phyloP scores from a whole-genome alignment of 2,888 invertebrate species.

The Cheilosia vulpina region DNA sequence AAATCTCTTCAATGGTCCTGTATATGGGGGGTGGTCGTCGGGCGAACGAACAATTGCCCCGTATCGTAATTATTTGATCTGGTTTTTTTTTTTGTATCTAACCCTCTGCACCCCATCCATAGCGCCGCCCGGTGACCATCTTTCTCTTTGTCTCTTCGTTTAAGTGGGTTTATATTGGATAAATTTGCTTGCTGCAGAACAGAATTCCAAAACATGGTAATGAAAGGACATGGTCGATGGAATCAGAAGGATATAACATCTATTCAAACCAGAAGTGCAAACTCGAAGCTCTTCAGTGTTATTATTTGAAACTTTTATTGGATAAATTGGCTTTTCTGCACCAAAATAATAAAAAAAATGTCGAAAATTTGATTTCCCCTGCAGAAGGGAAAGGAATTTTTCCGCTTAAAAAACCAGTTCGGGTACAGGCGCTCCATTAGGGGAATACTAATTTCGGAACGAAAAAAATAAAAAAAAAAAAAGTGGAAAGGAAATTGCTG shows the following conservation, averaged over 20 bases:
- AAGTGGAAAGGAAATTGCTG: background rate
- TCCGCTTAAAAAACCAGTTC: background rate
- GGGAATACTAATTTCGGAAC: background rate
- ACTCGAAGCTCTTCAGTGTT: slow-evolving; percentile 51
- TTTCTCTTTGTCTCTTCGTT: background rate
- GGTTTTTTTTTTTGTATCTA: slow-evolving; percentile 31
- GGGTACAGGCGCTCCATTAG: slow-evolving; percentile 19
- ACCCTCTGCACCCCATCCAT: background rate
- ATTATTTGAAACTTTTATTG: slow-evolving; percentile 59
- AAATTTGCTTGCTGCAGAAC: slow-evolving; percentile 30
- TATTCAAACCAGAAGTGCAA: slow-evolving; percentile 41
- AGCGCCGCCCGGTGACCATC: too few relatives aligned
- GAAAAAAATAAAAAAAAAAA: too few relatives aligned
- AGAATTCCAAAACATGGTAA: slow-evolving; percentile 35
- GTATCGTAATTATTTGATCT: slow-evolving; percentile 69
- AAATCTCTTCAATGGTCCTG: slow-evolving; percentile 61
- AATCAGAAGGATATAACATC: slow-evolving; percentile 30
- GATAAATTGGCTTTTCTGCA: slow-evolving; percentile 33
- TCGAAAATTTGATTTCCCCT: background rate
- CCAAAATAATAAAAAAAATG: too few relatives aligned
- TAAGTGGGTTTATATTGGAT: slow-evolving; percentile 13
- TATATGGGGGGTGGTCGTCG: background rate
- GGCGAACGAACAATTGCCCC: slow-evolving; percentile 51
- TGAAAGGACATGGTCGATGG: slow-evolving; percentile 42
- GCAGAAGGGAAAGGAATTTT: background rate